Percentiles rank a stretch among this genome's conserved stretches.
Conservation (phyloP, 2,888 invertebrate species). For the Selenia dentaria region DNA sequence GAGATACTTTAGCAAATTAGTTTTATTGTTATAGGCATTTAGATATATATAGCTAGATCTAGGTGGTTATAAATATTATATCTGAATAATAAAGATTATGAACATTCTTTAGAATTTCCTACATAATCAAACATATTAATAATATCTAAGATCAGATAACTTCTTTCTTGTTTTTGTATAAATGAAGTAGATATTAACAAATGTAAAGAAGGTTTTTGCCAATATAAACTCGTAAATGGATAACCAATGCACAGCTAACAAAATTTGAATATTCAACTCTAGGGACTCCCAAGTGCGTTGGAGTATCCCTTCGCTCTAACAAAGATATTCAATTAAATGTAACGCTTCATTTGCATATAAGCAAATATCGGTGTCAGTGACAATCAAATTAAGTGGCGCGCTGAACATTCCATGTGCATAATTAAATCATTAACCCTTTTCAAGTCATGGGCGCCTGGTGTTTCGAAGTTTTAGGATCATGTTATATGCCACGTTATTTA, state of each 20-base stretch:
- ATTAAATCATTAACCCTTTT: slow-evolving; percentile 73
- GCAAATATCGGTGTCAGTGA: slow-evolving; percentile 79
- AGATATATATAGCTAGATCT: no score
- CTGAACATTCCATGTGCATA: slow-evolving; percentile 69
- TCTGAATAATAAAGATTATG: no score
- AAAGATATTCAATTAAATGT: slow-evolving; percentile 80
- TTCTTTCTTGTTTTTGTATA: no score
- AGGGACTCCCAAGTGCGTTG: slow-evolving; percentile 58
- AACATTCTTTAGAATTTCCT: no score
- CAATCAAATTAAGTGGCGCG: slow-evolving; percentile 77
- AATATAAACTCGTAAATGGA: slow-evolving; percentile 18
- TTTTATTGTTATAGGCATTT: no score
- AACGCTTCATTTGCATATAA: slow-evolving; percentile 80
- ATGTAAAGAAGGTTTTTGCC: no score
- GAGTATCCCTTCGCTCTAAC: slow-evolving; percentile 58
- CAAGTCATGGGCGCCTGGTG: slow-evolving; percentile 52
- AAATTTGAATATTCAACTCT: slow-evolving; percentile 38
- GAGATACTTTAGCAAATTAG: no score
- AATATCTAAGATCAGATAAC: no score
- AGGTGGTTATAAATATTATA: no score
- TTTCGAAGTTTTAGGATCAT: slow-evolving; percentile 23
- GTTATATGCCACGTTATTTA: no score
- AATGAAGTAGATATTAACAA: no score
- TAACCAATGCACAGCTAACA: slow-evolving; percentile 36
- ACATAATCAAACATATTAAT: no score